Base-by-base conservation (phyloP, 2,113 vertebrate genomes). In the Chascanopsetta lugubris region DNA sequence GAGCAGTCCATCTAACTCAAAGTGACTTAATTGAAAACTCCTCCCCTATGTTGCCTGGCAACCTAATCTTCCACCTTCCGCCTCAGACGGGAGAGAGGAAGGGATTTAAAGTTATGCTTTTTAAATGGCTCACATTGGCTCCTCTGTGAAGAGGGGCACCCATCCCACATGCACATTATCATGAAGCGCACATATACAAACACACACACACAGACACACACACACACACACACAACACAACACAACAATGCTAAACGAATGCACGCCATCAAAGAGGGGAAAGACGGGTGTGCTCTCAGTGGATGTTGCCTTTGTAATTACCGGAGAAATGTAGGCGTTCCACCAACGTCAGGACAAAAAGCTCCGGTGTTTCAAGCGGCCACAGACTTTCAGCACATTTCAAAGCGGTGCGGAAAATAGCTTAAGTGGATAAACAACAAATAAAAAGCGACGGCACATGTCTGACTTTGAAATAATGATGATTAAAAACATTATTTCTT, bases 11-110 rank as follows among this genome's bases (percentile, higher is more conserved):
- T 50, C 54, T 13, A 69, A 80, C 68, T 62, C 46, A 46, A 73
- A 75, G 54, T 62, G 51, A 77, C 72, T 79, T 83, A 71, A 83
- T 71, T 80, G 57, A 77, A 86, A 82, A 85, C 57, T 75, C 70
- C 71, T 72, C 62, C 67, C 42, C 20, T 57, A 75, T 58, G 82
- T 86, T 89, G 83, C 85, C 62, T 69, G 75, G 80, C 73, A 87
- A 85, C 77, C 21, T 68, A 71, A 82, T 78, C 65, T 62, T 61
- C 20, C 59, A 38, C 26, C n/a, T n/a, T n/a, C n/a, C 38, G 61
- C 48, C 68, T 46, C 38, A 32, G 24, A 61, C 53, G n/a, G 63
- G 32, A 77, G 32, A 64, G 53, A 61, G 54, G 43, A 61, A 27
- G 57, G 56, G 72, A 77, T 61, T 77, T 77, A 80, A 80, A 63